A percentile compares a stretch with the other conserved stretches of the same genome.
These are phyloP conservation scores for Chauna torquata DNA, from an alignment of 2,113 vertebrate species.

Conservation along the genomic window DNA sequence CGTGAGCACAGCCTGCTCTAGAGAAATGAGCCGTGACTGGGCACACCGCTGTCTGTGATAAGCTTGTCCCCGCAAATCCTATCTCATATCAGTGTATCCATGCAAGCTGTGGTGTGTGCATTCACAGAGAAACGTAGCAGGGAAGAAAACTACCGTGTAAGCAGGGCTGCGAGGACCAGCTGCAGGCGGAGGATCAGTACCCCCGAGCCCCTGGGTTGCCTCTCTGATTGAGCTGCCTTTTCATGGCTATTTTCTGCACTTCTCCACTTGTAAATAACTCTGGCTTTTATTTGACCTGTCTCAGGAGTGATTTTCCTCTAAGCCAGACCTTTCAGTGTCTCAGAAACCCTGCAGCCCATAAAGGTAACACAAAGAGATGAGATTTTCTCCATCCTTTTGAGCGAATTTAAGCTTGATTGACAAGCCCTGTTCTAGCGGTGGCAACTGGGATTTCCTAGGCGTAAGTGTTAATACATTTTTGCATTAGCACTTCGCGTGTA, in stretches of 20 bases:
- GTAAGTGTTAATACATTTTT: not conserved
- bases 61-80: not conserved
- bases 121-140: fast-evolving
- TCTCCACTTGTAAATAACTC: not conserved
- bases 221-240: conserved; percentile 4
- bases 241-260: not conserved
- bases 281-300: conserved; percentile 8
- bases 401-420: conserved; percentile 6
- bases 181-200: not conserved
- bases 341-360: not conserved
- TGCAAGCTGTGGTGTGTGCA: not conserved
- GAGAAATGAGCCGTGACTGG: not conserved
- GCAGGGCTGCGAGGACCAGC: not conserved
- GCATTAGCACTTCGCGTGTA: not conserved
- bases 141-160: not conserved
- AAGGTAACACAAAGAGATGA: not conserved
- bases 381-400: not conserved
- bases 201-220: not conserved
- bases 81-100: fast-evolving
- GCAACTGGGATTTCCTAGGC: conserved; percentile 2
- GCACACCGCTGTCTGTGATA: fast-evolving
- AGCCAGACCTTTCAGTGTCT: conserved; percentile 10
- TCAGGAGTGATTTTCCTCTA: conserved; percentile 1
- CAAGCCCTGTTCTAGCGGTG: not conserved
- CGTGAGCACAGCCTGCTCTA: not conserved